Percentiles rank a stretch among this genome's conserved stretches.
These are phyloP conservation scores for Formica selysi DNA, from an alignment of 1,140 invertebrate species.

Conservation along the genomic window DNA sequence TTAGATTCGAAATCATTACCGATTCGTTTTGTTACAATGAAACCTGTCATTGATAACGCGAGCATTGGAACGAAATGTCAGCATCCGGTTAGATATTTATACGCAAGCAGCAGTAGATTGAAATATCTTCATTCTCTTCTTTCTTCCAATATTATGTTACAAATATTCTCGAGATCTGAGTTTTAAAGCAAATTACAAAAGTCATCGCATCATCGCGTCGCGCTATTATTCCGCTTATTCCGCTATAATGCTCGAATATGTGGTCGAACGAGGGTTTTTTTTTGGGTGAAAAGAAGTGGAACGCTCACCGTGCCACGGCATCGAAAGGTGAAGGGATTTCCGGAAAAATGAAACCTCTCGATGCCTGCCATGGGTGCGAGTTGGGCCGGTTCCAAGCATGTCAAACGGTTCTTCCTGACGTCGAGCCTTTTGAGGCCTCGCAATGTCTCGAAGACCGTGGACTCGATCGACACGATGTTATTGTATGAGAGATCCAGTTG, in stretches of 20 bases:
- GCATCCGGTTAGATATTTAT: slow-evolving; percentile 4
- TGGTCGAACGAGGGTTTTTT: neutral
- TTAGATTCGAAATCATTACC: slow-evolving; percentile 24
- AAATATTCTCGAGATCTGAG: neutral
- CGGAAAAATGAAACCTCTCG: slow-evolving; percentile 79
- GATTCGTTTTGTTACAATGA: neutral
- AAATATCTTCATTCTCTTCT: neutral
- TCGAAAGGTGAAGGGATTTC: slow-evolving; percentile 77
- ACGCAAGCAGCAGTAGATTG: neutral
- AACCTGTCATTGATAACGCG: slow-evolving; percentile 5
- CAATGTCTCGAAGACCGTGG: slow-evolving; percentile 71
- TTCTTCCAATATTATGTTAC: neutral
- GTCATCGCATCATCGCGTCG: neutral
- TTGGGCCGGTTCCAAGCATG: slow-evolving; percentile 70
- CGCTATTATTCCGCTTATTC: neutral
- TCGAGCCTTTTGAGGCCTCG: slow-evolving; percentile 73
- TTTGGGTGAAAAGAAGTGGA: neutral
- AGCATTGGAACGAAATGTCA: slow-evolving; percentile 11
- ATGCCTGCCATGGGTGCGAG: slow-evolving; percentile 74
- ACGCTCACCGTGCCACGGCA: slow-evolving; percentile 79
- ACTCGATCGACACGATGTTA: slow-evolving; percentile 72
- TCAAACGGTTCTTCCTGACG: slow-evolving; percentile 78
- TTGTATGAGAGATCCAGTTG: slow-evolving; percentile 82
- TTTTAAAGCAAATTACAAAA: neutral
- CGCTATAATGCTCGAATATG: neutral